Conservation (phyloP, 1,140 invertebrate genomes). For the Nasonia longicornis region DNA sequence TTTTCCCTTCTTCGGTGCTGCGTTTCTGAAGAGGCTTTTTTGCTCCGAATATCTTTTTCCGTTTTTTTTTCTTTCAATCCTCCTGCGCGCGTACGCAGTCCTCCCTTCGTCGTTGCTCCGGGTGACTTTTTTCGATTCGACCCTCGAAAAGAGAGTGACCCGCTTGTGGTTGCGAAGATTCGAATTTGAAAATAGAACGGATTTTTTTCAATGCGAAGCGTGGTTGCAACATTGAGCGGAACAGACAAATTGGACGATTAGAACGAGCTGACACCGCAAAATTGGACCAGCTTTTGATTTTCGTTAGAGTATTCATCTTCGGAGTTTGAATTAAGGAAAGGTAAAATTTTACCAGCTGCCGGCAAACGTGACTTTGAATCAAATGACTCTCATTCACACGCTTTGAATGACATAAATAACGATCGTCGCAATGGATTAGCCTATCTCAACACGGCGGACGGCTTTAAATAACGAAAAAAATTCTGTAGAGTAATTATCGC, state of each 20-base stretch:
- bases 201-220: slow-evolving; percentile 3
- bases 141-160: slow-evolving; percentile 30
- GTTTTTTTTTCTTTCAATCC: neutral
- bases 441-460: neutral
- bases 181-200: slow-evolving; percentile 34
- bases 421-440: neutral
- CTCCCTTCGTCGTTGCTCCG: neutral
- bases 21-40: slow-evolving; percentile 8
- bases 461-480: slow-evolving; percentile 17
- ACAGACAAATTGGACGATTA: neutral
- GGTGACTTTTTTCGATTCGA: slow-evolving; percentile 22
- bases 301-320: no score
- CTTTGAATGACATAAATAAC: neutral
- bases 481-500: neutral
- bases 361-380: neutral
- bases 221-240: neutral
- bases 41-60: neutral
- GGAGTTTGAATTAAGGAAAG: no score
- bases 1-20: slow-evolving; percentile 3
- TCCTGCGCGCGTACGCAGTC: no score
- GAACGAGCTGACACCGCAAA: no score
- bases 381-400: neutral
- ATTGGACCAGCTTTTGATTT: no score
- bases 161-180: neutral
- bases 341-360: neutral